Evolutionary conservation across 2,797 vertebrate species (phyloP).

Genomic region (Typhlichthys eigenmanni): DNA sequence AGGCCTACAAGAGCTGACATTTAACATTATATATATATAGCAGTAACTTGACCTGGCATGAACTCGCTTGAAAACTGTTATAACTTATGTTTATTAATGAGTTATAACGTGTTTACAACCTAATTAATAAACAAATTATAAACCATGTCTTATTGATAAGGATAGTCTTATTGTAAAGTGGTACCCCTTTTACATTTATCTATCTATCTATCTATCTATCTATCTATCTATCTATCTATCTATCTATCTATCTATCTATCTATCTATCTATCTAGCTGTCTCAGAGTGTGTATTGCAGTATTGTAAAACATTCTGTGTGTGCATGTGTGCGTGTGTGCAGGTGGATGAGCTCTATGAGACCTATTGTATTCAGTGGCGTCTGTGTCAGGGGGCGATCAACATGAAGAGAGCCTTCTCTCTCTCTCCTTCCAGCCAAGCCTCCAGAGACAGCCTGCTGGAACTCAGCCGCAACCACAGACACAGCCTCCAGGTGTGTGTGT

Average conservation of each 20-base stretch:
- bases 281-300: background rate
- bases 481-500: conserved; percentile 81
- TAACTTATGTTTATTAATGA: too few species aligned
- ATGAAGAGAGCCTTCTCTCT: conserved; percentile 92
- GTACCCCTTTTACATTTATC: background rate
- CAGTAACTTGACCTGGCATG: too few species aligned
- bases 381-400: conserved; percentile 89
- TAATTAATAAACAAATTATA: too few species aligned
- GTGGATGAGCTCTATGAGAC: conserved; percentile 94
- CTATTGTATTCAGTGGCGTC: conserved; percentile 90
- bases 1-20: too few species aligned
- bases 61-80: too few species aligned
- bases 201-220: background rate
- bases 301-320: background rate
- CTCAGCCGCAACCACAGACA: conserved; percentile 87
- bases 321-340: conserved; percentile 60
- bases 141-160: too few species aligned
- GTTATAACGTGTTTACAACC: too few species aligned
- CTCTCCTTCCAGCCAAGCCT: conserved; percentile 84
- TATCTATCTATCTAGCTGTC: background rate
- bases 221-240: background rate
- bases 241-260: background rate
- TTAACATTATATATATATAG: too few species aligned
- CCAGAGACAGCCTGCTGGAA: conserved; percentile 91
- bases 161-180: too few species aligned